Base-by-base conservation (phyloP, 2,888 invertebrate genomes). In the Drosophila borborema region DNA sequence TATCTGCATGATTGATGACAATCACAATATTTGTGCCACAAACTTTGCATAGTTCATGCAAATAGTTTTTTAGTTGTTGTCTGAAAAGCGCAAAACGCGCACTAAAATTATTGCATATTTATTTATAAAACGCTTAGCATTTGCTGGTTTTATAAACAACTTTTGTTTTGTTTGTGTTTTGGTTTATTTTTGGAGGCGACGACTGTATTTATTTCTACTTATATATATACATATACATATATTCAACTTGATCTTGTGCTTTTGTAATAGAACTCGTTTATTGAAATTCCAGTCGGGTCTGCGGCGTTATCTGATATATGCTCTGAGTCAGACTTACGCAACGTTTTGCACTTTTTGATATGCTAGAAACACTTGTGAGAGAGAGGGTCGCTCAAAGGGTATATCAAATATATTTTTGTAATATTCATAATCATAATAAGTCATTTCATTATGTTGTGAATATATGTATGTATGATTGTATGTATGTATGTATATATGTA, bases 201-300 rank as follows among this genome's bases (percentile, higher is more conserved):
- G 65, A 34, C 34, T 58, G 28, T 48, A 38, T 59, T 36, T 58
- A 12, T 36, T 31, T 12, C 18, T 51, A 18, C 38, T 20, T n/a
- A n/a, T n/a, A n/a, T n/a, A n/a, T n/a, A n/a, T n/a, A n/a, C n/a
- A 18, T 49, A 60, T 9, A 9, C 9, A 34, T 34, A 34, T 60
- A 61, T 59, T 45, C 59, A 62, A 60, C 56, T 59, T 48, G 48
- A 40, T 49, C 49, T 49, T 54, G 60, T 69, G 56, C 51, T 14
- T 48, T 72, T 79, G 81, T 81, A 71, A 82, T 80, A 74, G 67
- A 81, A 81, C 81, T 70, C 77, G 82, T 81, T 81, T 81, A 70
- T 72, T 80, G 70, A 81, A 77, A 80, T 81, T 82, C 81, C 74
- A 81, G 61, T 63, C 66, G 69, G 28, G 72, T 72, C 67, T 77